Evolutionary conservation across 2,888 invertebrate genomes (phyloP), one percentile per base, ranked within the genome.

Genomic region (Spicauda simplicius): DNA sequence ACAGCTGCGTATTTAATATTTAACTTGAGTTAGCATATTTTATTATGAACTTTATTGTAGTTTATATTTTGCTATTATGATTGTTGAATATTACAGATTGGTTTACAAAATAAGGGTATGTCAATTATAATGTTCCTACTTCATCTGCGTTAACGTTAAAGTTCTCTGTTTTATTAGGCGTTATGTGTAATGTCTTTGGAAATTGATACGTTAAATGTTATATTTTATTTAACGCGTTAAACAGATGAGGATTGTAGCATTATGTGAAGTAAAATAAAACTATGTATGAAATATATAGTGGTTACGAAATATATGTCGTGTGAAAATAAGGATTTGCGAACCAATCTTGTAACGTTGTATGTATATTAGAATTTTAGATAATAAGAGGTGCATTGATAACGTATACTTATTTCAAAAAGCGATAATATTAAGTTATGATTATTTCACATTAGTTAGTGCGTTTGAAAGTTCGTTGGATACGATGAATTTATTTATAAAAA

Each of bases 341-440:
- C 75, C 74, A 77, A 81, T 83, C 79, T 76, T 77, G 74, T 80
- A 80, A 76, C 73, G 79, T 83, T 88, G 79, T 90, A 85, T 91
- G 90, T 91, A 90, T 90, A 90, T 91, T 87, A 85, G 89, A 80
- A 76, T 77, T 80, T 79, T 88, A 88, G 86, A 71, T 78, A 68
- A 25, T 90, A 91, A 88, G 90, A 73, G 89, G 89, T 90, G 87
- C 86, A 84, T 87, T 86, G 81, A 54, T 83, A 81, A 76, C 68
- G 71, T 75, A 76, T 76, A 75, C 76, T 82, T 76, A 80, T 82
- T 86, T 73, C 66, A 69, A 83, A 48, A 80, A 84, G 82, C 80
- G 72, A 68, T 71, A 77, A 80, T 77, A 79, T 79, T 79, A 78
- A 77, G 77, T 80, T 78, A 74, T 80, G 60, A 48, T 58, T 63